phyloP scores from a whole-genome alignment of 92 coral and sea anemone genomes.

The Umimayanthus chanpuru region DNA sequence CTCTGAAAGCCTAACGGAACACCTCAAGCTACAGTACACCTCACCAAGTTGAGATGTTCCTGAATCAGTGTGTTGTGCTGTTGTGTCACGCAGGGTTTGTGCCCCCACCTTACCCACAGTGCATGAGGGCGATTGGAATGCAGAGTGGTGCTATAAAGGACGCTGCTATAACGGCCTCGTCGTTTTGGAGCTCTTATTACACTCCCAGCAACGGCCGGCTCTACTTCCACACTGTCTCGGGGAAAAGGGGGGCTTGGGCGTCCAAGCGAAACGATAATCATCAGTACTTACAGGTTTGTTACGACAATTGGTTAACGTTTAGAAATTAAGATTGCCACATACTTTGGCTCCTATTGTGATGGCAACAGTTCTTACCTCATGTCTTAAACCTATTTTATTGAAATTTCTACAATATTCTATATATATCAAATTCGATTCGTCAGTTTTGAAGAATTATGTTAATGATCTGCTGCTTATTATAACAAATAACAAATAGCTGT shows the following conservation, averaged over 20 bases:
- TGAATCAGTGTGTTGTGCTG: neutral
- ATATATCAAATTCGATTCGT: too few species aligned
- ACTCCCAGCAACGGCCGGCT: conserved; percentile 11
- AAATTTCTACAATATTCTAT: too few species aligned
- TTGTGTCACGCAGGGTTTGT: conserved; percentile 18
- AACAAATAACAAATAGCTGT: too few species aligned
- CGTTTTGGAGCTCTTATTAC: neutral
- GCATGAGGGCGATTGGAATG: conserved; percentile 26
- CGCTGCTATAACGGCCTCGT: conserved; percentile 18
- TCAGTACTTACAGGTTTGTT: conserved; percentile 31
- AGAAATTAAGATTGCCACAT: neutral
- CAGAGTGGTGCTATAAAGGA: conserved; percentile 29
- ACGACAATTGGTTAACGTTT: neutral
- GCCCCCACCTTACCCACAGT: conserved; percentile 28
- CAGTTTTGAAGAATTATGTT: too few species aligned
- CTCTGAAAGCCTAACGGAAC: too few species aligned
- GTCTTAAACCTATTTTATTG: too few species aligned
- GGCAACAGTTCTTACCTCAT: neutral
- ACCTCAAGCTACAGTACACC: neutral
- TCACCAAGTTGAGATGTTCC: neutral
- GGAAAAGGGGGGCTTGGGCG: conserved; percentile 21
- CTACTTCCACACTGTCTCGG: neutral
- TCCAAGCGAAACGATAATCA: neutral
- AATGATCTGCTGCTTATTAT: too few species aligned
- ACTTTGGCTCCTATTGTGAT: neutral